Conservation (phyloP, 2,113 vertebrate genomes). For the Cinclus cinclus region DNA sequence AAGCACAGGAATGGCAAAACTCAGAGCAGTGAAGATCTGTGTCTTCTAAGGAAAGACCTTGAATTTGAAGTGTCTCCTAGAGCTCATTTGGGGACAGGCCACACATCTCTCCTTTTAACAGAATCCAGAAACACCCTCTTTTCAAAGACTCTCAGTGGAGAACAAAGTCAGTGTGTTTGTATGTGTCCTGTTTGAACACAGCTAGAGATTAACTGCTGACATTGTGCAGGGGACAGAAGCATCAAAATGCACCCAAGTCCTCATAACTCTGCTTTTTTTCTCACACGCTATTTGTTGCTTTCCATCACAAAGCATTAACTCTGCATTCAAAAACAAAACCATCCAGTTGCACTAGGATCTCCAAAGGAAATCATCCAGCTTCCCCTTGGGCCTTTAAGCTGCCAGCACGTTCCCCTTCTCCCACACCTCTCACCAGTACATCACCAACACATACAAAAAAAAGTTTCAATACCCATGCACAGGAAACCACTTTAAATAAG, state of each 20-base stretch:
- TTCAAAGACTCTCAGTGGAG: not conserved
- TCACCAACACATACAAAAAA: not conserved
- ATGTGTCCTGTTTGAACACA: not conserved
- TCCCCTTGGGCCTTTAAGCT: not conserved
- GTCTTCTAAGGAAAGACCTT: not conserved
- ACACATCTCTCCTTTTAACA: not conserved
- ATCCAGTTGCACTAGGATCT: not conserved
- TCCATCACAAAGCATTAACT: not conserved
- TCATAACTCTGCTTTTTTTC: not conserved
- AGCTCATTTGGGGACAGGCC: not conserved
- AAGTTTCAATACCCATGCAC: not conserved
- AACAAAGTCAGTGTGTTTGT: not conserved
- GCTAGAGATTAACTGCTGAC: not conserved
- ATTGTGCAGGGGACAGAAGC: not conserved
- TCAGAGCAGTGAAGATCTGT: not conserved
- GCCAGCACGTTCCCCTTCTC: not conserved
- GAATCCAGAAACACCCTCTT: not conserved
- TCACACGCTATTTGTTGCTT: not conserved
- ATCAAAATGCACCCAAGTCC: not conserved
- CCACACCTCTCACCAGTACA: not conserved
- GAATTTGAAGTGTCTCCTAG: not conserved
- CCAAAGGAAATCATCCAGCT: not conserved
- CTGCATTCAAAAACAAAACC: not conserved
- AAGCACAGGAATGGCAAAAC: not conserved
- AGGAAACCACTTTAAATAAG: not conserved